Evolutionary conservation across 2,113 vertebrate species (phyloP), one percentile per base, ranked within the genome.

Genomic region (Mesembrinibis cayennensis): DNA sequence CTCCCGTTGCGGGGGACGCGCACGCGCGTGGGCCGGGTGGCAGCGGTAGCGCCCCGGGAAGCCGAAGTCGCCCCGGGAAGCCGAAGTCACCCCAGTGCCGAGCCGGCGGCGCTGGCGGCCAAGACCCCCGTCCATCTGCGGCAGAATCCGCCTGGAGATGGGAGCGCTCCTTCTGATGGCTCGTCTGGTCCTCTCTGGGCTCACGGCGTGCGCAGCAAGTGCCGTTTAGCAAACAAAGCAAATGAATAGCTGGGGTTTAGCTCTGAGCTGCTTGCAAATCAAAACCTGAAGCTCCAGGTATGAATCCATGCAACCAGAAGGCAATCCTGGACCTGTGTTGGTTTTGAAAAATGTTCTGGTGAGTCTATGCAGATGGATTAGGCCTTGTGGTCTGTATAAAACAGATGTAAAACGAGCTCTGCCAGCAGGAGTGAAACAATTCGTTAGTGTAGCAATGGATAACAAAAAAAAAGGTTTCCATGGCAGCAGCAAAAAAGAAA

Each of bases 181-280:
- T 8, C 0, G 8, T 9, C 50, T 3, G 17, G 4, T 8, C 16
- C 36, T 7, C 6, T 3, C 3, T 7, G 23, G 13, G 50, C 5
- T 9, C 13, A 3, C 36, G 4, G 2, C 29, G 2, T 3, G 25
- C 27, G 50, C 27, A 7, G 65, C 26, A 3, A 8, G 10, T 3
- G 4, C 44, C 7, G 13, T 5, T 50, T 1, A 10, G 62, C 50
- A 8, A 14, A 15, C 2, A 29, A 16, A 56, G 56, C 8, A 42
- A 30, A 11, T 5, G 9, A 14, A 16, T 9, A 14, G 26, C 44
- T 18, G 18, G 42, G 30, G 49, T 4, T 4, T 2, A 4, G 44
- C 32, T 58, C 49, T 2, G 47, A 44, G 67, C 59, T 29, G 52
- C 52, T 16, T 5, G 25, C 53, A 18, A 9, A 40, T 3, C 23